Base-by-base conservation (phyloP, 2,888 invertebrate genomes). In the Epiblema foenella region DNA sequence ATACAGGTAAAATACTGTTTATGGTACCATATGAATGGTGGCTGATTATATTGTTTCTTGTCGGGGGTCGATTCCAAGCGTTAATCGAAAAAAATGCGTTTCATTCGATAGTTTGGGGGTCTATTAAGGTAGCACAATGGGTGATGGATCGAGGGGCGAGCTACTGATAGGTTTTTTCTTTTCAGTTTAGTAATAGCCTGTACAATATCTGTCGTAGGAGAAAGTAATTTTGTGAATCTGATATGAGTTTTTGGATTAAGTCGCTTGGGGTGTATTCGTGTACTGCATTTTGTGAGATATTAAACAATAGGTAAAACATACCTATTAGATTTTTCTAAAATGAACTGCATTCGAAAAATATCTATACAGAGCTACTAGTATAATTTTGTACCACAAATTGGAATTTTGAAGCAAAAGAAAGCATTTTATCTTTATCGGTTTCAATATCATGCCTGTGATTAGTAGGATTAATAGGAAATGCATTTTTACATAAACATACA, bases 31-130 rank as follows among this genome's bases (percentile, higher is more conserved):
- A 60, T 83, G 85, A 92, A 93, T 93, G 81, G 90, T 89, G 86
- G 90, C 90, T 93, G 91, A 93, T 93, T 93, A 90, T 91, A 92
- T 93, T 93, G 92, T 93, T 90, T 91, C 85, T 86, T 82, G 84
- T 85, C 84, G 80, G 89, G 87, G 87, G 82, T 78, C 83, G 84
- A 90, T 92, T 91, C 88, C 90, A 85, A 82, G 86, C 90, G 92
- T 88, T 90, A 90, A 91, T 93, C 89, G 88, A 87, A 87, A 89
- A 87, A 91, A 88, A 85, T 86, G 90, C 89, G 83, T 83, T 86
- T 90, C 91, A 91, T 90, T 80, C 83, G 85, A 88, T 87, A 86
- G 86, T 81, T 64, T 79, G 77, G 80, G 80, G 80, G 82, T 84
- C 87, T 88, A 89, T 91, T 89, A 86, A 83, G 79, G 81, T 79